Percentiles rank a stretch among this genome's conserved stretches.
These are phyloP conservation scores for Selenia dentaria DNA, from an alignment of 2,888 invertebrate species.

Conservation along the genomic window DNA sequence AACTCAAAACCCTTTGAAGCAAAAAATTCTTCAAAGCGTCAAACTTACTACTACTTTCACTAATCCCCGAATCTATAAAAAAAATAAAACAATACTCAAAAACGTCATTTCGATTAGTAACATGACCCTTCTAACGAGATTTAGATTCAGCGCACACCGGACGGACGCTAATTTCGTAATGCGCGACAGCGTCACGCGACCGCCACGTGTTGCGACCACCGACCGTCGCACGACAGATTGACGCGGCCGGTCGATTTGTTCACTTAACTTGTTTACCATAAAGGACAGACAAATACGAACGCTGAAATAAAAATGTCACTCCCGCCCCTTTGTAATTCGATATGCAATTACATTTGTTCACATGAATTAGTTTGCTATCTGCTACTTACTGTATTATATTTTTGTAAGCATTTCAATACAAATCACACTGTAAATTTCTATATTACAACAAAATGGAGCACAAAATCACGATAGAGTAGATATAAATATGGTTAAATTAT, in stretches of 20 bases:
- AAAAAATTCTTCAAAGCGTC: no score
- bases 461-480: no score
- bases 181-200: constrained; percentile 63
- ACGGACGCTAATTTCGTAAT: constrained; percentile 76
- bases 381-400: constrained; percentile 2
- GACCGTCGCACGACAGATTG: constrained; percentile 69
- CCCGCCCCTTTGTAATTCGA: constrained; percentile 45
- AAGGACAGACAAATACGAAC: constrained; percentile 60
- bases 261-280: constrained; percentile 74
- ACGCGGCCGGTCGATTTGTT: constrained; percentile 72
- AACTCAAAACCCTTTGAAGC: no score
- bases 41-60: no score
- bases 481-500: no score
- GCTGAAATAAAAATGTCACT: constrained; percentile 56
- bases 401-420: no score
- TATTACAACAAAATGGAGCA: no score
- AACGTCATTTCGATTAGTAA: constrained; percentile 50
- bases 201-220: constrained; percentile 53
- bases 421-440: no score
- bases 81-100: constrained; percentile 5
- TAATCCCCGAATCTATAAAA: no score
- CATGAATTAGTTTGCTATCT: constrained; percentile 18
- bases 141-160: constrained; percentile 66
- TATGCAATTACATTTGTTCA: constrained; percentile 37
- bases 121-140: constrained; percentile 59